Evolutionary conservation across 1,140 invertebrate genomes (phyloP), one percentile per base, ranked within the genome.

Genomic region (Megalopta genalis): DNA sequence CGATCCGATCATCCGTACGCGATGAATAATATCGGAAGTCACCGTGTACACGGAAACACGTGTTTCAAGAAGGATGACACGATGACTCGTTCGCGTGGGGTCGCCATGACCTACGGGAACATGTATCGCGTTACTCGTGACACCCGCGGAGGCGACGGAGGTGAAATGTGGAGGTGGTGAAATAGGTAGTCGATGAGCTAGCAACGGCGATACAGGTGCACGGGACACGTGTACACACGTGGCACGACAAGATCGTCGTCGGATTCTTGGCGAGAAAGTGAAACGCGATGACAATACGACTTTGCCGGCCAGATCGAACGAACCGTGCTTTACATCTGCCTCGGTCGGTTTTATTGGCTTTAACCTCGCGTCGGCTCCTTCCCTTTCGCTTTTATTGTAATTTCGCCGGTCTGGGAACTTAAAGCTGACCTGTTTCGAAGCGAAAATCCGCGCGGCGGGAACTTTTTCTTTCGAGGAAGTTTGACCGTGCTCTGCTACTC

Each of bases 241-340:
- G 49, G 18, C 75, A 16, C 52, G 59, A 65, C 76, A 62, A 67
- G 80, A 79, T 81, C 75, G 67, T 81, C 75, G 67, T 78, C 62
- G 59, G 54, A 81, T 78, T 77, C 75, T 42, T 75, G 62, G 57
- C 80, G 80, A 70, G 80, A 81, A 81, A 81, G 74, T 75, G 80
- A 78, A 77, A 70, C 74, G 74, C 73, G n/a, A 63, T 46, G 78
- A 80, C 65, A 77, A 60, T 75, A 71, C 67, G 65, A 4, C 42
- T 21, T 69, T 21, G 25, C 57, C 59, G 60, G 46, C 10, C 37
- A 32, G 10, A 81, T 77, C 70, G 70, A 79, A 66, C 39, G 62
- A 66, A 37, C 37, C 25, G 25, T 74, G 77, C 70, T 79, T 79
- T 62, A 62, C 66, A 77, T 62, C 52, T 70, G 25, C 0, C 37